Evolutionary conservation across 2,113 vertebrate species (phyloP).

Genomic region (Ochotona curzoniae): DNA sequence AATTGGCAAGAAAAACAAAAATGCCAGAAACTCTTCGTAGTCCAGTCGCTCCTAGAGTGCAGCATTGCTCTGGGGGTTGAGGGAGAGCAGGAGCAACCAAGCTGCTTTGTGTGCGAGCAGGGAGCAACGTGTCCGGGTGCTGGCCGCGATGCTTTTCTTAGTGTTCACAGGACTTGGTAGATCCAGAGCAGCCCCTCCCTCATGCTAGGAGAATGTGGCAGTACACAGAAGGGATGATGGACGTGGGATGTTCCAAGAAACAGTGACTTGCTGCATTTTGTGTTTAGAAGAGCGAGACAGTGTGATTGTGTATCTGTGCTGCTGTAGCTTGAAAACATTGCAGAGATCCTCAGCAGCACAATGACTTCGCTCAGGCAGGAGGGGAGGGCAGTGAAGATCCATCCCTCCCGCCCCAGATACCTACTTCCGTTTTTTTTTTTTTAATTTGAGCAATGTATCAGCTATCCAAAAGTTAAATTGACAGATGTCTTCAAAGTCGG

Average conservation of each 20-base stretch:
- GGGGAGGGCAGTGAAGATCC: not conserved
- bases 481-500: not conserved
- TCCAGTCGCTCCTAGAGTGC: not conserved
- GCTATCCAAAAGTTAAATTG: slow-evolving; percentile 21
- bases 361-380: not conserved
- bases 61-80: too few relatives aligned
- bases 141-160: too few relatives aligned
- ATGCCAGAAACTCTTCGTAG: not conserved
- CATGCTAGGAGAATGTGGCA: too few relatives aligned
- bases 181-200: not conserved
- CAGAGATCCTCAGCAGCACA: not conserved
- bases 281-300: not conserved
- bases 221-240: not conserved
- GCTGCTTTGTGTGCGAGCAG: not conserved
- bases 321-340: not conserved
- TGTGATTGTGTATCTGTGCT: not conserved
- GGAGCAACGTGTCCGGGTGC: rapidly evolving
- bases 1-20: slow-evolving; percentile 44
- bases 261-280: not conserved
- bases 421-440: not conserved
- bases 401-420: not conserved
- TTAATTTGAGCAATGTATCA: not conserved
- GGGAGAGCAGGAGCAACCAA: not conserved
- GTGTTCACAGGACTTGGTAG: not conserved
- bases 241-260: not conserved